phyloP scores from a whole-genome alignment of 30 jellyfish, hydroid and myxozoan genomes.

The Calvadosia cruxmelitensis region DNA sequence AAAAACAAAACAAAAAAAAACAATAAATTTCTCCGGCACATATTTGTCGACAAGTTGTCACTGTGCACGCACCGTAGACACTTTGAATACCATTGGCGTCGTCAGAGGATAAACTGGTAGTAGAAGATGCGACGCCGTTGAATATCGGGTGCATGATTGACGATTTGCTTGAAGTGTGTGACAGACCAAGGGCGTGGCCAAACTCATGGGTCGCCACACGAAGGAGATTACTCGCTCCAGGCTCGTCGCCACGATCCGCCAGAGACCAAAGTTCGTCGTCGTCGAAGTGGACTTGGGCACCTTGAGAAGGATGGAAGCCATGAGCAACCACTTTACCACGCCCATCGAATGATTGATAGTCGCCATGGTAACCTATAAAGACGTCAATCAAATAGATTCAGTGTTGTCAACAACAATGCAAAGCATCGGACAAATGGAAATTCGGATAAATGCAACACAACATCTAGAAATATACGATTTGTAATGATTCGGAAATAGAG shows the following conservation, averaged over 20 bases:
- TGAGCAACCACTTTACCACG: slow-evolving; percentile 70
- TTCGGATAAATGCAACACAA: no score
- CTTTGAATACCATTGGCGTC: slow-evolving; percentile 57
- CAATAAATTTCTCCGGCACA: no score
- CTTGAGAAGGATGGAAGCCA: slow-evolving; percentile 59
- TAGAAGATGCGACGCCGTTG: slow-evolving; percentile 1
- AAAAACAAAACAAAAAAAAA: no score
- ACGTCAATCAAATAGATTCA: neutral
- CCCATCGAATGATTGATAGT: slow-evolving; percentile 73
- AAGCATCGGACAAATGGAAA: no score
- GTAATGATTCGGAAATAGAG: no score
- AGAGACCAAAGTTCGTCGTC: slow-evolving; percentile 79
- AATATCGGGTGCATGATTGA: slow-evolving; percentile 37
- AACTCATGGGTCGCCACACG: slow-evolving; percentile 58
- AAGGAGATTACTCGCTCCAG: slow-evolving; percentile 21
- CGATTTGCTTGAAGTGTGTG: slow-evolving; percentile 28
- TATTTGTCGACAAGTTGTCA: no score
- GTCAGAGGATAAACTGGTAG: slow-evolving; percentile 24
- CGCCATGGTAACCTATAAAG: slow-evolving; percentile 40
- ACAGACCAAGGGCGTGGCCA: slow-evolving; percentile 63
- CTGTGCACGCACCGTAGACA: slow-evolving; percentile 62
- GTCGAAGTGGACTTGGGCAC: slow-evolving; percentile 76
- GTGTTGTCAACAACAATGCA: no score
- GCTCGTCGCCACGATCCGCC: slow-evolving; percentile 3
- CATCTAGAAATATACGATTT: no score